These are phyloP conservation scores for Hirtodrosophila trivittata DNA, from an alignment of 2,888 invertebrate genomes.

Conservation along the genomic window DNA sequence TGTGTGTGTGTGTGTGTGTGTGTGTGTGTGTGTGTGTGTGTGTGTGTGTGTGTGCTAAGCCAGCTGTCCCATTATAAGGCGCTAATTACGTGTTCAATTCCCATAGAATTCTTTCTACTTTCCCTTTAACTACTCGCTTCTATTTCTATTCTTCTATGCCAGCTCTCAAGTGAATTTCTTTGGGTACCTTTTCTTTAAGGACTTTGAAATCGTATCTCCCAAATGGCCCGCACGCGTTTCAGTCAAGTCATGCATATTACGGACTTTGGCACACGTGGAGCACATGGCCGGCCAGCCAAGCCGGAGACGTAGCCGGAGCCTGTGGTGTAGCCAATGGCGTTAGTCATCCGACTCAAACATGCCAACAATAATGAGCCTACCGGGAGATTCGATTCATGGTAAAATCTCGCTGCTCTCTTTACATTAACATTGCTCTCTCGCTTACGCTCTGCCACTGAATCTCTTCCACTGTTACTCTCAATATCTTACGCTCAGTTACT, in stretches of 20 bases:
- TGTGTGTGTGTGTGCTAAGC: constrained; percentile 7
- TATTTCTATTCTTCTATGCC: background rate
- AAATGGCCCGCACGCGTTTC: constrained; percentile 22
- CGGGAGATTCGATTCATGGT: background rate
- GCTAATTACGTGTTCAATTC: constrained; percentile 39
- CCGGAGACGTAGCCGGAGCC: constrained; percentile 15
- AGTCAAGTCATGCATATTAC: constrained; percentile 30
- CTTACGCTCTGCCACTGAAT: constrained; percentile 2
- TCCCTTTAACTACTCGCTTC: background rate
- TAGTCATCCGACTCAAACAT: constrained; percentile 42
- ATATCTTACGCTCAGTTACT: constrained; percentile 11
- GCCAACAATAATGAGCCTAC: constrained; percentile 13
- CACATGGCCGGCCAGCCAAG: constrained; percentile 17
- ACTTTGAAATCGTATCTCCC: background rate
- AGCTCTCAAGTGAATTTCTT: too few species aligned
- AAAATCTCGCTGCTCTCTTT: background rate
- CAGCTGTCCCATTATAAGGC: constrained; percentile 14
- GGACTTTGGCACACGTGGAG: constrained; percentile 24
- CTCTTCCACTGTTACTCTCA: background rate
- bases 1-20: constrained; percentile 12
- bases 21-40: constrained; percentile 9
- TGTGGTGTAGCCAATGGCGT: constrained; percentile 42
- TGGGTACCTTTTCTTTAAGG: background rate
- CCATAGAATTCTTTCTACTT: constrained; percentile 2
- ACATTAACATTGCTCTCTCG: background rate